Evolutionary conservation across 2,797 vertebrate species (phyloP).

Genomic region (Tokudaia tokunoshimensis): DNA sequence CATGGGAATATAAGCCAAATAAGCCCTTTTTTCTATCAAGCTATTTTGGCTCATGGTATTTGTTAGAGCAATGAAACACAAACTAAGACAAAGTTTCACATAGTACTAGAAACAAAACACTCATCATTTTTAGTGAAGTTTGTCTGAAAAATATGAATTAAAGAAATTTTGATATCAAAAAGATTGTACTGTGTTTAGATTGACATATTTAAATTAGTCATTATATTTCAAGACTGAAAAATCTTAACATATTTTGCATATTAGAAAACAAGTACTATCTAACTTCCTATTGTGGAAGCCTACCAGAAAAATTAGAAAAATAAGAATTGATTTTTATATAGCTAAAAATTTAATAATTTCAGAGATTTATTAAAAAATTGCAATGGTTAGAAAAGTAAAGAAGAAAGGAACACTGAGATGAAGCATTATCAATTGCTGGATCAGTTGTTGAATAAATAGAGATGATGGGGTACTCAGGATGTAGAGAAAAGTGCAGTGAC

Average conservation of each 20-base stretch:
- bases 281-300: neutral
- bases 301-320: neutral
- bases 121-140: neutral
- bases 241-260: neutral
- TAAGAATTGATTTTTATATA: neutral
- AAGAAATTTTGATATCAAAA: neutral
- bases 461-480: neutral
- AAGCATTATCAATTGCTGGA: neutral
- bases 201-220: neutral
- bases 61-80: neutral
- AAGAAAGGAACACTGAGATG: neutral
- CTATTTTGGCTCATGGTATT: neutral
- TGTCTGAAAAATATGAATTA: neutral
- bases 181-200: neutral
- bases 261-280: slow-evolving; percentile 12
- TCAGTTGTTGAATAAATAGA: neutral
- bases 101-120: neutral
- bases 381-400: neutral
- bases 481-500: rapidly evolving
- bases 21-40: neutral
- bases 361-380: neutral
- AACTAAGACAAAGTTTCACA: neutral
- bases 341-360: too few species aligned
- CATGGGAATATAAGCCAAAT: neutral
- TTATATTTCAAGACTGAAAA: neutral